A percentile compares a stretch with the other conserved stretches of the same genome.
These are phyloP conservation scores for Oryzias celebensis DNA, from an alignment of 2,113 vertebrate species.

Conservation along the genomic window DNA sequence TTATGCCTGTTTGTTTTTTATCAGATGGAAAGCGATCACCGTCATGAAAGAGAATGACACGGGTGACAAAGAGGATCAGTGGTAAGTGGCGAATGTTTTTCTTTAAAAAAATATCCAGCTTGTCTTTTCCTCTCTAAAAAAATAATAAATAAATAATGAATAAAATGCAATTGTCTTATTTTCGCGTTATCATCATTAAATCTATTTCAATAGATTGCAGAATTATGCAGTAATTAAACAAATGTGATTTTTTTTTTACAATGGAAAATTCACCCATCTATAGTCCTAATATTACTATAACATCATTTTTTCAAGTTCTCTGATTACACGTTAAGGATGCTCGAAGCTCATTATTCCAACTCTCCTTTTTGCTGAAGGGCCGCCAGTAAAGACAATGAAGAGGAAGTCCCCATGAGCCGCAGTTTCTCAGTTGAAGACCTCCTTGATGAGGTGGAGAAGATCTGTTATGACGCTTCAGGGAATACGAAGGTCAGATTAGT, in stretches of 20 bases:
- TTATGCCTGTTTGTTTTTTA: background rate
- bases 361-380: constrained; percentile 29
- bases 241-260: no score
- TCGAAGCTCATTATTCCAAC: background rate
- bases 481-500: constrained; percentile 69
- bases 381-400: constrained; percentile 58
- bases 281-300: no score
- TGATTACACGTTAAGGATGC: background rate
- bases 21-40: constrained; percentile 68
- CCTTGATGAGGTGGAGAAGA: constrained; percentile 81
- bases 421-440: constrained; percentile 82
- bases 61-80: constrained; percentile 62
- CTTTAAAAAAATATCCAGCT: background rate
- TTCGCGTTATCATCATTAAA: no score
- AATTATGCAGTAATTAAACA: no score
- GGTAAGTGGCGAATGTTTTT: constrained; percentile 56
- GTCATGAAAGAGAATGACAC: constrained; percentile 77
- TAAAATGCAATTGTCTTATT: no score
- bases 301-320: background rate
- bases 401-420: constrained; percentile 72
- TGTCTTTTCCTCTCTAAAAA: background rate
- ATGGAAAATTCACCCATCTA: no score
- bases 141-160: no score
- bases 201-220: no score
- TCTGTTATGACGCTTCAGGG: constrained; percentile 72